Base-by-base conservation (phyloP, 2,797 vertebrate species). In the Lerista edwardsae region DNA sequence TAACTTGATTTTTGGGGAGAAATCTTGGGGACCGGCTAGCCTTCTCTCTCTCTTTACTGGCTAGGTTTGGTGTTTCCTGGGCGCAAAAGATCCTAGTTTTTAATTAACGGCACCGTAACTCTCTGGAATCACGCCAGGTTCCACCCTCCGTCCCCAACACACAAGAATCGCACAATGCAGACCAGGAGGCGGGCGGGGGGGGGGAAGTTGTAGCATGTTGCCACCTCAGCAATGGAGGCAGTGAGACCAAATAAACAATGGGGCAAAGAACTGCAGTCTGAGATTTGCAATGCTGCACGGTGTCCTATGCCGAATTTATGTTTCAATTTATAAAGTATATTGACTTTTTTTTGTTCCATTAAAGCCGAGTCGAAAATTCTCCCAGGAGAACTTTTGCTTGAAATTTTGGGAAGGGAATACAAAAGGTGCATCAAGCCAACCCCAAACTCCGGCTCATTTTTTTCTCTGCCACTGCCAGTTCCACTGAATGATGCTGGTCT, bases 1-100 rank as follows among this genome's bases (percentile, higher is more conserved):
- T 86, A 92, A 93, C 91, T 90, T 92, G 91, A 93, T 94, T 93
- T 93, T 90, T 84, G 79, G 71, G 86, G 88, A 93, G 86, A 92
- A 91, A 91, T 90, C 87, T 87, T 88, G 31, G 79, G 55, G 83
- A 31, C 61, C 67, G 81, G 0, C 0, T 3, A 1, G 17, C 6
- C 11, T 57, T 84, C 84, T 44, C 62, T 92, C 72, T 23, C 19
- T 15, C 0, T 0, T 59, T 59, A 57, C 75, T 85, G 0, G 0
- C 51, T 34, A 1, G 64, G 12, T 44, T 21, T 74, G 31, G 8
- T 44, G 41, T 85, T 91, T 92, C 67, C 11, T 12, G 51, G 80
- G 6, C 0, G 31, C 84, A 17, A n/a, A 62, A 85, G 55, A 80
- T 64, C 73, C 74, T 59, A 0, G 0, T 1, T 12, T 64, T 7